Evolutionary conservation across 2,113 vertebrate species (phyloP).

Genomic region (Sylvietta virens): DNA sequence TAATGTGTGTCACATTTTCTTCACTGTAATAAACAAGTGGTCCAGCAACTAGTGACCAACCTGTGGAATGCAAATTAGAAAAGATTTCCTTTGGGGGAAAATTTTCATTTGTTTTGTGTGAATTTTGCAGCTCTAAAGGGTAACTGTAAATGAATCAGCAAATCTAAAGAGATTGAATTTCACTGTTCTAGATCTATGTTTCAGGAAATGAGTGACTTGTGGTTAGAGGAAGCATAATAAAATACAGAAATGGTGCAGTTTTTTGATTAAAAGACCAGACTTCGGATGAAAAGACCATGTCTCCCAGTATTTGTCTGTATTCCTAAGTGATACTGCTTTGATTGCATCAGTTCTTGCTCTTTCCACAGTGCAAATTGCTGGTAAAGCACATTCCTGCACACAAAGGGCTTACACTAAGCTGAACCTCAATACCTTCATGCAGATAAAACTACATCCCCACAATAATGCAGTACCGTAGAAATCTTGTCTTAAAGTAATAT

Average conservation of each 20-base stretch:
- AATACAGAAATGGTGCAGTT: accelerated
- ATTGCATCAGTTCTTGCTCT: background rate
- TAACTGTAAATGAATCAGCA: background rate
- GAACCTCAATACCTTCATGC: background rate
- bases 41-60: background rate
- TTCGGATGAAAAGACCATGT: background rate
- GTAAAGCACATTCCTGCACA: background rate
- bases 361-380: background rate
- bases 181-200: background rate
- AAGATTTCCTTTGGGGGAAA: background rate
- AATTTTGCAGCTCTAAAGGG: background rate
- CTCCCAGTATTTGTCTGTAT: background rate
- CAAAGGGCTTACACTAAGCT: background rate
- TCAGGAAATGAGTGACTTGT: background rate
- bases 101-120: accelerated
- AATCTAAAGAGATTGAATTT: background rate
- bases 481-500: background rate
- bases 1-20: background rate
- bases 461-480: background rate
- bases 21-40: background rate
- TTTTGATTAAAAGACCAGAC: background rate
- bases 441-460: background rate
- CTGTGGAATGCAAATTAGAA: background rate
- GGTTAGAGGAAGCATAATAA: background rate
- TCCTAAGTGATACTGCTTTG: background rate